Evolutionary conservation across 2,113 vertebrate genomes (phyloP).

Genomic region (Leptocoma aspasia): DNA sequence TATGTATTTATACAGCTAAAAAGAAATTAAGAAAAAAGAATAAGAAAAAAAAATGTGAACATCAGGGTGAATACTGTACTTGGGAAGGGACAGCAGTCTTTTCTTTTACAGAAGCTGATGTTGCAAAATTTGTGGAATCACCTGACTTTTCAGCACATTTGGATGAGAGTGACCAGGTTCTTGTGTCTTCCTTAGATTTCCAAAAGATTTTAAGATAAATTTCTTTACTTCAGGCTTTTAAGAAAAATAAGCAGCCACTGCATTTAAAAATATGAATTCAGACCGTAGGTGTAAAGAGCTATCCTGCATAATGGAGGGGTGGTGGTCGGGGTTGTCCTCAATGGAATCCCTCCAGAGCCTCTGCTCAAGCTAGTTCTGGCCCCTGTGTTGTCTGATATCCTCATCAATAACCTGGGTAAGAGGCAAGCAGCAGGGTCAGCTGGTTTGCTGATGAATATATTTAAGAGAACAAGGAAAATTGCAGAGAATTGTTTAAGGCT

Average conservation of each 20-base stretch:
- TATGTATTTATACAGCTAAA: not conserved
- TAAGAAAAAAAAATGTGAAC: not conserved
- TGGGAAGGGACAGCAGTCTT: not conserved
- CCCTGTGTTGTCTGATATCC: not conserved
- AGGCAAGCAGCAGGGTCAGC: not conserved
- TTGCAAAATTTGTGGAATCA: not conserved
- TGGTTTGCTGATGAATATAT: not conserved
- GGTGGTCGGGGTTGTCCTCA: not conserved
- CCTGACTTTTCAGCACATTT: not conserved
- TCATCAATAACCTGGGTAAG: not conserved
- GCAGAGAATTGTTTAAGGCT: not conserved
- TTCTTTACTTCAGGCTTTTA: not conserved
- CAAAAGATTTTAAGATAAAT: not conserved
- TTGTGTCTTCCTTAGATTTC: not conserved
- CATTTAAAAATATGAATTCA: not conserved
- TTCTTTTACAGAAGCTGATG: not conserved
- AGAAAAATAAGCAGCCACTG: not conserved
- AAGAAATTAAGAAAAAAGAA: not conserved
- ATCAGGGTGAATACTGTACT: not conserved
- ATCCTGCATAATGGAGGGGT: rapidly evolving
- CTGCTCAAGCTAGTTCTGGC: rapidly evolving
- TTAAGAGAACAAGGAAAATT: not conserved
- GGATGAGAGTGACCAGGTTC: not conserved
- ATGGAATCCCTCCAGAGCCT: not conserved
- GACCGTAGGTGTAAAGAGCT: rapidly evolving